Base-by-base conservation (phyloP, 1,140 invertebrate species). In the Drosophila varians region DNA sequence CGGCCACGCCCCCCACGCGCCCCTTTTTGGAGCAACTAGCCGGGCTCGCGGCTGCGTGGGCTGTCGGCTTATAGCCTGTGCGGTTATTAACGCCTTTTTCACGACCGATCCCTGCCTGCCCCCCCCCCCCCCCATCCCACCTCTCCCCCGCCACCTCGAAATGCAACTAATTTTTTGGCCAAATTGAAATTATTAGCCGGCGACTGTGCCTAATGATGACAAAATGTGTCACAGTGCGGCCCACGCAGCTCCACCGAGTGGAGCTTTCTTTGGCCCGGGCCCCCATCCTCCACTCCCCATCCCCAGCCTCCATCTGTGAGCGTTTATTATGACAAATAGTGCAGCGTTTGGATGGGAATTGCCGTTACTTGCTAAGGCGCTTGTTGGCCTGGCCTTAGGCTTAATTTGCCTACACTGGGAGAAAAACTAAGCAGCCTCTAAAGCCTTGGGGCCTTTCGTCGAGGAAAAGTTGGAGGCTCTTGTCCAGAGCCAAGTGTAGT, bases 261-360 rank as follows among this genome's bases (percentile, higher is more conserved):
- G n/a, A n/a, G 66, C 72, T 84, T 84, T 87, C 82, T 84, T 83
- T 72, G 18, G 46, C 9, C 21, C 7, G n/a, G n/a, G n/a, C n/a
- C n/a, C n/a, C n/a, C n/a, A n/a, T n/a, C n/a, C n/a, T n/a, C n/a
- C n/a, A n/a, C n/a, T n/a, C n/a, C n/a, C n/a, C n/a, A n/a, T n/a
- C n/a, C n/a, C n/a, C n/a, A n/a, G 31, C 40, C 42, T 60, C 49
- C 62, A n/a, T 62, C 72, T 75, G 74, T 78, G 79, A 61, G 71
- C 78, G 74, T 89, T 89, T 84, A 89, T 89, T 89, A 89, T 89
- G 84, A 89, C 84, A 89, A 89, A 89, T 89, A 89, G 84, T 89
- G 78, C 82, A 86, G 62, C 82, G 66, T 84, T 86, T 84, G 71
- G 77, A 61, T 66, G 56, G 55, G 57, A 84, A 84, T 89, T 89